Base-by-base conservation (phyloP, 2,113 vertebrate genomes). In the Notothenia rossii region DNA sequence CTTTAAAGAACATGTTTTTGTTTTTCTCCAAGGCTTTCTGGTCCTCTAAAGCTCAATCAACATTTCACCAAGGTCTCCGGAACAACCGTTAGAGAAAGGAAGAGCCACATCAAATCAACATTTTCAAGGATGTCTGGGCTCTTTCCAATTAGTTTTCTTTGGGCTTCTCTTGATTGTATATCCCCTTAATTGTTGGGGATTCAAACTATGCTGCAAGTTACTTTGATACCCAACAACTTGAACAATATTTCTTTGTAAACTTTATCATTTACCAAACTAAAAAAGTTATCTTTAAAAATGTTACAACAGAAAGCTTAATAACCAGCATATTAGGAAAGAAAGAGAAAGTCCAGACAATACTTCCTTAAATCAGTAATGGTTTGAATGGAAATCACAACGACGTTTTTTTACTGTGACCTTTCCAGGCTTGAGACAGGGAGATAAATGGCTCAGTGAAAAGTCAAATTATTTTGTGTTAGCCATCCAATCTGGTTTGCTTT, bases 51-150 rank as follows among this genome's bases (percentile, higher is more conserved):
- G 79, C 85, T 85, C 82, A 78, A 88, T 90, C 89, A 89, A 89
- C 82, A 88, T 91, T 89, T 89, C 36, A 60, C 80, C 87, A 88
- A 90, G 86, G 84, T 85, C 87, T 80, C 60, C 33, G 61, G 49
- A 80, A 86, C 71, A 62, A 76, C 71, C 55, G 22, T 68, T 40
- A 20, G 60, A 67, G 63, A 77, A 33, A 81, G 22, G 85, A 86
- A 18, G 69, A 55, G 46, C 45, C 29, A 50, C 63, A 71, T 88
- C 72, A 84, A 75, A 84, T 84, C 66, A 80, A 87, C 81, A 81
- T 43, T 77, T 62, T 72, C 73, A 84, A 91, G 79, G 77, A 78
- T 80, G 50, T 17, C 29, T 48, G 25, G 1, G 12, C 29, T 49
- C 70, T 53, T 71, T 18, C 36, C 7, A 7, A 40, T 40, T 40